Evolutionary conservation across 2,888 invertebrate genomes (phyloP).

Genomic region (Entomobrya multifasciata): DNA sequence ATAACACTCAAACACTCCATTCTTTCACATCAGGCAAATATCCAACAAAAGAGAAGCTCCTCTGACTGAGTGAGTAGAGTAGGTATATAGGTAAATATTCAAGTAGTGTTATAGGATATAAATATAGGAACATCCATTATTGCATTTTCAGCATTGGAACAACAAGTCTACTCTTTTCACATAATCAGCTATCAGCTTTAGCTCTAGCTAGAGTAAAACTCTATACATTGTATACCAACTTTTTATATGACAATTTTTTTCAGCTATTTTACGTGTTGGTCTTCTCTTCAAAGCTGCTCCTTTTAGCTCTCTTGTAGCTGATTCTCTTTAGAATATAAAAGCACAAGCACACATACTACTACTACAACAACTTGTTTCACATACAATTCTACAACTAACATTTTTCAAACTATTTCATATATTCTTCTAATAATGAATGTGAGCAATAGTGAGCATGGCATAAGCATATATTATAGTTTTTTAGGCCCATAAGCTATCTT

Average conservation of each 20-base stretch:
- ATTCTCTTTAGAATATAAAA: background rate
- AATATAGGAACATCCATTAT: background rate
- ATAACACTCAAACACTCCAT: constrained; percentile 37
- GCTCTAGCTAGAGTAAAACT: no score
- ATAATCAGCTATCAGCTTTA: background rate
- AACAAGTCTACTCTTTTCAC: constrained; percentile 33
- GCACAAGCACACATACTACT: background rate
- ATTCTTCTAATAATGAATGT: background rate
- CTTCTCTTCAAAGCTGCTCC: no score
- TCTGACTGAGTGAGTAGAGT: background rate
- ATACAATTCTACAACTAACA: background rate
- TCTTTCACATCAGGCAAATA: constrained; percentile 43
- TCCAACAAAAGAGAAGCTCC: background rate
- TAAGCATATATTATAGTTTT: background rate
- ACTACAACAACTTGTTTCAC: constrained; percentile 48
- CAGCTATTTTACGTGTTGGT: background rate
- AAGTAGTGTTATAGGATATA: background rate
- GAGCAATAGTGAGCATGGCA: background rate
- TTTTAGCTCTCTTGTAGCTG: background rate
- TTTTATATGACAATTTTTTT: background rate
- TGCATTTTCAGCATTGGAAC: constrained; percentile 36
- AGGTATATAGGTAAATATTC: background rate
- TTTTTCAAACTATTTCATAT: background rate
- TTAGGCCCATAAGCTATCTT: constrained; percentile 36
- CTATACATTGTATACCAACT: no score